Evolutionary conservation across 2,113 vertebrate species (phyloP), one percentile per base, ranked within the genome.

Genomic region (Rhynchomys soricoides): DNA sequence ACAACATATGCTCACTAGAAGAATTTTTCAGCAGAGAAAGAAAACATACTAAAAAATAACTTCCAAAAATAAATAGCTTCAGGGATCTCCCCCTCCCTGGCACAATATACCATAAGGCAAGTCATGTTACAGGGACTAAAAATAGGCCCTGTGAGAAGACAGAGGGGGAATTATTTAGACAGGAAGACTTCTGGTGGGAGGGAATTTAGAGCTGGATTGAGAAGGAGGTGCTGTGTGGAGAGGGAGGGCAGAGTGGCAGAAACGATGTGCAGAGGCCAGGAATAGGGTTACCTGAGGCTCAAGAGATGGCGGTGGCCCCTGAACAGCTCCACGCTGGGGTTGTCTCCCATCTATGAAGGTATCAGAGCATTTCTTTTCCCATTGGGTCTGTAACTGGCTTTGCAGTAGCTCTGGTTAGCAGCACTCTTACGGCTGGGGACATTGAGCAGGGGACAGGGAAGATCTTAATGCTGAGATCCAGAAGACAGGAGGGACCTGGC

Each of bases 1-100:
- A 86, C 40, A 93, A 83, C 90, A 78, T 50, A 91, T 21, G 52
- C 34, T 82, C 83, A 74, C 55, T 77, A 78, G 48, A 95, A 89
- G 74, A 96, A 89, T 82, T 97, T 74, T 78, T n/a, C 62, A 83
- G 52, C 31, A 88, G 1, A 87, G 68, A 89, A 89, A 94, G 71
- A 91, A 95, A 89, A 96, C 81, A 90, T 26, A 87, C 43, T 50
- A 82, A 73, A 85, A 96, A 91, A 90, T 29, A 96, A 62, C 71
- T 92, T 96, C 12, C 29, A 45, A 77, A 87, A 87, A 26, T 78
- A 86, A 85, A 83, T 50, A 95, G 57, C 95, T 78, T 73, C 68
- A 77, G 94, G 95, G 95, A 96, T 96, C 91, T 94, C 89, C 88
- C 66, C 89, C n/a, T 92, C 86, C 55, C 70, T 89, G 88, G 70